phyloP scores from a whole-genome alignment of 2,888 invertebrate genomes.

The Pandemis corylana region DNA sequence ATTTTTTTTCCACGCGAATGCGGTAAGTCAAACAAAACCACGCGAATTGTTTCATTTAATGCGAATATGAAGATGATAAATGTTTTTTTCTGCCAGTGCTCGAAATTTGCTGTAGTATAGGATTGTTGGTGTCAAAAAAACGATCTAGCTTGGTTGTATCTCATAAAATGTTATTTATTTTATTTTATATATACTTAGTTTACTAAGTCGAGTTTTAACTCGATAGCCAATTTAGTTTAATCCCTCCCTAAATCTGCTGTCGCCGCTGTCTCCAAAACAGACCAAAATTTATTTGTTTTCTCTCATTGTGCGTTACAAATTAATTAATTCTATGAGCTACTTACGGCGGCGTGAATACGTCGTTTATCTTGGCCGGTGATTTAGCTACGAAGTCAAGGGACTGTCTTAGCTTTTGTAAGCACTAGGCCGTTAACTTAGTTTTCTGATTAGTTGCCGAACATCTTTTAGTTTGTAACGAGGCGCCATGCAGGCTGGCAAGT shows the following conservation, averaged over 20 bases:
- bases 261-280: slow-evolving; percentile 3
- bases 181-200: too few species aligned
- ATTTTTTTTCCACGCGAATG: not conserved
- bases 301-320: slow-evolving; percentile 24
- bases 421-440: slow-evolving; percentile 18
- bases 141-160: too few species aligned
- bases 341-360: slow-evolving; percentile 55
- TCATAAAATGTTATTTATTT: too few species aligned
- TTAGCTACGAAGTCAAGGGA: slow-evolving; percentile 52
- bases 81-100: too few species aligned
- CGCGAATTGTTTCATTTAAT: too few species aligned
- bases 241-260: not conserved
- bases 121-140: too few species aligned
- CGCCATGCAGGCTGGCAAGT: too few species aligned
- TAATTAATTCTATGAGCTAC: slow-evolving; percentile 33
- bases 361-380: slow-evolving; percentile 58
- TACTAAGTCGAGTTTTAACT: too few species aligned
- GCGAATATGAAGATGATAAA: too few species aligned
- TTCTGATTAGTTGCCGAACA: slow-evolving; percentile 18
- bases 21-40: not conserved
- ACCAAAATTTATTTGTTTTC: not conserved
- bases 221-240: not conserved
- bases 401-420: slow-evolving; percentile 44
- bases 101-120: too few species aligned
- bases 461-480: too few species aligned